Evolutionary conservation across 2,797 vertebrate species (phyloP).

Genomic region (Typhlichthys subterraneus): DNA sequence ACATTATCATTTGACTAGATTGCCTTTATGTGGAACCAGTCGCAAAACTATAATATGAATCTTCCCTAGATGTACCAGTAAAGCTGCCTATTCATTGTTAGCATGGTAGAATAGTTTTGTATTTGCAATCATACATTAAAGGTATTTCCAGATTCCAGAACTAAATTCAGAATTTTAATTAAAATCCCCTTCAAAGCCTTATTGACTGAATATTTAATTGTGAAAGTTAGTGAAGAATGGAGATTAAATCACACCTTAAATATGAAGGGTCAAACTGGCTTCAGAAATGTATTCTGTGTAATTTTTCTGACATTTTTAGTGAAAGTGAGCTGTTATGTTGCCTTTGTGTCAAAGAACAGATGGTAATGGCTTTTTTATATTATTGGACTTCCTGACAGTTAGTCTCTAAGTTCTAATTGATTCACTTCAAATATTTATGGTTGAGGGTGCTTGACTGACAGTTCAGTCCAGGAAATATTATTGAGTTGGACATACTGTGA

Average conservation of each 20-base stretch:
- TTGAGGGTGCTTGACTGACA: not conserved
- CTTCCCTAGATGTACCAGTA: not conserved
- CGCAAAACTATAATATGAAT: not conserved
- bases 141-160: not conserved
- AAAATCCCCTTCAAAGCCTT: not conserved
- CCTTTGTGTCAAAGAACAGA: slow-evolving; percentile 44
- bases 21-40: not conserved
- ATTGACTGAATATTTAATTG: slow-evolving; percentile 4
- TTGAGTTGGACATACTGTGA: slow-evolving; percentile 22
- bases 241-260: slow-evolving; percentile 5
- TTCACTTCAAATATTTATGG: slow-evolving; percentile 28
- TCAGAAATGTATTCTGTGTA: slow-evolving; percentile 20
- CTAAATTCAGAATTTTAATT: slow-evolving; percentile 1
- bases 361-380: slow-evolving; percentile 20
- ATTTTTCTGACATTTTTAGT: slow-evolving; percentile 32
- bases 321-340: slow-evolving; percentile 31
- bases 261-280: slow-evolving; percentile 5
- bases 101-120: not conserved
- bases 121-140: not conserved
- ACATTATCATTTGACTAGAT: not conserved
- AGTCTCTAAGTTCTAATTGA: slow-evolving; percentile 22
- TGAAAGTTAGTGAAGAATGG: slow-evolving; percentile 7
- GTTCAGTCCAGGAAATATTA: not conserved
- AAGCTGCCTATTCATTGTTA: not conserved
- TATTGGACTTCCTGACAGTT: slow-evolving; percentile 42